Evolutionary conservation across 2,888 invertebrate genomes (phyloP).

Genomic region (Spialia ferax): DNA sequence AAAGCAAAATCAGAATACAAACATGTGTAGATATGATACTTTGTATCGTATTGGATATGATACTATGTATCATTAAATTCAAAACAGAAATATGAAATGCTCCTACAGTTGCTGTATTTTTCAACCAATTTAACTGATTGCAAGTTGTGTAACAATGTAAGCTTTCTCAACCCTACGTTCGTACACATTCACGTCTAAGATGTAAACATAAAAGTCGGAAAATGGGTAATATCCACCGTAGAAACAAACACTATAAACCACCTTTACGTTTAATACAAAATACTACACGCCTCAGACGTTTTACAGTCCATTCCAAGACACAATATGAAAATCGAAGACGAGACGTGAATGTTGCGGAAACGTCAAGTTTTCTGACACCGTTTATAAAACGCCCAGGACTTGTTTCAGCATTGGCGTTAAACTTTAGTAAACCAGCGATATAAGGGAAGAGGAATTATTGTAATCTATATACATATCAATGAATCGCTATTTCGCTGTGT

Average conservation of each 20-base stretch:
- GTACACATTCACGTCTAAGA: conserved; percentile 8
- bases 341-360: conserved; percentile 51
- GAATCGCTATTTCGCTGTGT: too few relatives aligned
- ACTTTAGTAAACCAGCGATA: neutral
- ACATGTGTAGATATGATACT: too few relatives aligned
- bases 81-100: too few relatives aligned
- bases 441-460: neutral
- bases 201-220: conserved; percentile 41
- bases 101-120: neutral
- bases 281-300: conserved; percentile 47
- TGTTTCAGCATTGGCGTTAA: neutral
- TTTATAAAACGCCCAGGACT: conserved; percentile 54
- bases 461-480: too few relatives aligned
- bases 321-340: conserved; percentile 54
- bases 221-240: conserved; percentile 42
- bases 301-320: conserved; percentile 56
- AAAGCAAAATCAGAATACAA: too few relatives aligned
- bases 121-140: neutral
- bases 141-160: neutral
- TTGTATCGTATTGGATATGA: too few relatives aligned
- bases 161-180: neutral
- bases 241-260: conserved; percentile 48
- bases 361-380: conserved; percentile 57
- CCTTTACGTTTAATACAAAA: conserved; percentile 44
- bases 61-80: too few relatives aligned